Evolutionary conservation across 1,140 invertebrate species (phyloP).

Genomic region (Cyphomyrmex costatus): DNA sequence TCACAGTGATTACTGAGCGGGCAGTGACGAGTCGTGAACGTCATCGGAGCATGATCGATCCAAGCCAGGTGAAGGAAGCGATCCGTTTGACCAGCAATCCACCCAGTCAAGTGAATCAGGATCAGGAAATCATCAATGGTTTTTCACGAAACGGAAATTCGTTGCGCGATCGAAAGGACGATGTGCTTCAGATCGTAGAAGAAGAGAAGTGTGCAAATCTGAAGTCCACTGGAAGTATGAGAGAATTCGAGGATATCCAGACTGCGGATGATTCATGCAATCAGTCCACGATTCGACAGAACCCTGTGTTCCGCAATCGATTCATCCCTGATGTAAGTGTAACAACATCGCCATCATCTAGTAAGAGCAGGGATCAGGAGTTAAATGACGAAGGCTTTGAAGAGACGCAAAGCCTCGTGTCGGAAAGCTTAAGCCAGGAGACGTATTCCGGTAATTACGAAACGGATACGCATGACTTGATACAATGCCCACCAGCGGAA

Average conservation of each 20-base stretch:
- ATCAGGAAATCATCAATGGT: not conserved
- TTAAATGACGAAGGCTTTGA: slow-evolving; percentile 96
- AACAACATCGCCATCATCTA: slow-evolving; percentile 69
- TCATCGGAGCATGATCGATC: slow-evolving; percentile 87
- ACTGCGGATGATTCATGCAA: not conserved
- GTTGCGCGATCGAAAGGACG: not conserved
- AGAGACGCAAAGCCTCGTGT: slow-evolving; percentile 94
- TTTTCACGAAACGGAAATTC: slow-evolving; percentile 21
- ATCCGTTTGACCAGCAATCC: slow-evolving; percentile 81
- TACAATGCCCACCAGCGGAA: slow-evolving; percentile 84
- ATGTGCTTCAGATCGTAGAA: not conserved
- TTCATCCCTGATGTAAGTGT: slow-evolving; percentile 86
- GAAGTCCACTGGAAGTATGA: not conserved
- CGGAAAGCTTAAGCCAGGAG: slow-evolving; percentile 93
- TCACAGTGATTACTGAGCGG: slow-evolving; percentile 80
- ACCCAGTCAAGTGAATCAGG: slow-evolving; percentile 78
- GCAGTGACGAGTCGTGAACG: slow-evolving; percentile 84
- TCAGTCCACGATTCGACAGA: slow-evolving; percentile 5
- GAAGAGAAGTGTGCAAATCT: not conserved
- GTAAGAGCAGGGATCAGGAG: slow-evolving; percentile 89
- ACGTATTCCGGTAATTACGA: slow-evolving; percentile 92
- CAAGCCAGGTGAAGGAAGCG: slow-evolving; percentile 84
- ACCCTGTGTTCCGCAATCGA: slow-evolving; percentile 56
- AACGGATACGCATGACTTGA: slow-evolving; percentile 88
- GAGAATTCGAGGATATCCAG: not conserved